Evolutionary conservation across 2,797 vertebrate genomes (phyloP), one percentile per base, ranked within the genome.

Genomic region (Apogon hyalosoma): DNA sequence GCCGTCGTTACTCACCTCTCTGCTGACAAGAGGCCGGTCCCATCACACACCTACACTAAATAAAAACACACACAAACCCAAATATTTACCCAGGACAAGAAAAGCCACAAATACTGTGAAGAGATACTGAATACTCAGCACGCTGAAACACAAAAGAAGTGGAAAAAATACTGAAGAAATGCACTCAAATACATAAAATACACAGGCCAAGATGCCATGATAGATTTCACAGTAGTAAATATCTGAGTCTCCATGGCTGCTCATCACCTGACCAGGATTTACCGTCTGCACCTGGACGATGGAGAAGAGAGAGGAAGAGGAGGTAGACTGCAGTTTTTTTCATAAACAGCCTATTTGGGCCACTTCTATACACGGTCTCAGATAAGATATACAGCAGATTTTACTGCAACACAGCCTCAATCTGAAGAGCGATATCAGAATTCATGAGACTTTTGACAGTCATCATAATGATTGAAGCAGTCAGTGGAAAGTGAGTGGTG

Each of bases 161-260:
- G 31, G 10, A n/a, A 45, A 19, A 41, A 33, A 21, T 11, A 39
- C 38, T 24, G 0, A 3, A 16, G 16, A 64, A 14, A 68, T 5
- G 39, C 43, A 49, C 38, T 28, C 58, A 36, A 18, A 18, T 15
- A 60, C 19, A 56, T 39, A 31, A 45, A 21, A 57, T 38, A 56
- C 28, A 38, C 2, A 4, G 1, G 3, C 16, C 14, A 15, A 24
- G 53, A 69, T 45, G 45, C 83, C 73, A 82, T 52, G 43, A 82
- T 77, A 59, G 79, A 88, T 86, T 64, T 38, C 47, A 18, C 73
- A 79, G 79, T 81, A 83, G 72, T 88, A 88, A 89, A 90, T 83
- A 75, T 59, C 43, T 5, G 39, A 54, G 42, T 71, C 70, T 16
- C 52, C 6, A 21, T 36, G 45, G 80, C 67, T 52, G 21, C 68